Percentiles rank a stretch among this genome's conserved stretches.
Evolutionary conservation across 2,113 vertebrate genomes (phyloP).

Genomic region (Odocoileus hemionus): DNA sequence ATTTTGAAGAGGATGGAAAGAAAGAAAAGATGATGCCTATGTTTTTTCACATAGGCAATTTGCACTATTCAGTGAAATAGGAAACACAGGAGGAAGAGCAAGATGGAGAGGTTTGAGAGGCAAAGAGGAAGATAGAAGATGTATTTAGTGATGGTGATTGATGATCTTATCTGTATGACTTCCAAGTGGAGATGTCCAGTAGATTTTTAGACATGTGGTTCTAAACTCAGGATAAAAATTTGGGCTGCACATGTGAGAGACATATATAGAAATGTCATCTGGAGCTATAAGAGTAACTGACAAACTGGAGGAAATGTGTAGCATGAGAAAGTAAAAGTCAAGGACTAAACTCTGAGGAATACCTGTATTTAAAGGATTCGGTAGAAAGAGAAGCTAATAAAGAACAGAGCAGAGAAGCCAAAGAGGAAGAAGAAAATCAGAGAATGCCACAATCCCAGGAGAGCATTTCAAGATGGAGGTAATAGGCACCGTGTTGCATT

Average conservation of each 20-base stretch:
- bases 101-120: neutral
- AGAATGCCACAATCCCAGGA: neutral
- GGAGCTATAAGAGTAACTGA: neutral
- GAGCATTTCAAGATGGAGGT: neutral
- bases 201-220: neutral
- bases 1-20: neutral
- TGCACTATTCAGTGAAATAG: neutral
- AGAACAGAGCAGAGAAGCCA: neutral
- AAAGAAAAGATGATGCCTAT: neutral
- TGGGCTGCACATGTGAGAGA: neutral
- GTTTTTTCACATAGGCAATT: neutral
- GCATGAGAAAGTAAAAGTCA: neutral
- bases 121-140: neutral
- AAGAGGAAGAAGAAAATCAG: neutral
- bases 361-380: neutral
- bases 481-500: neutral
- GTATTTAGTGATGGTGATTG: neutral
- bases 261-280: neutral
- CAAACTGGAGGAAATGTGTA: neutral
- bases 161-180: neutral
- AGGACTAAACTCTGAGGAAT: neutral
- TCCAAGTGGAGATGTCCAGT: neutral
- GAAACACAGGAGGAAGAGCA: neutral
- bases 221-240: neutral
- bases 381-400: neutral